These are phyloP conservation scores for Globia sparganii DNA, from an alignment of 2,888 invertebrate species.

Conservation along the genomic window DNA sequence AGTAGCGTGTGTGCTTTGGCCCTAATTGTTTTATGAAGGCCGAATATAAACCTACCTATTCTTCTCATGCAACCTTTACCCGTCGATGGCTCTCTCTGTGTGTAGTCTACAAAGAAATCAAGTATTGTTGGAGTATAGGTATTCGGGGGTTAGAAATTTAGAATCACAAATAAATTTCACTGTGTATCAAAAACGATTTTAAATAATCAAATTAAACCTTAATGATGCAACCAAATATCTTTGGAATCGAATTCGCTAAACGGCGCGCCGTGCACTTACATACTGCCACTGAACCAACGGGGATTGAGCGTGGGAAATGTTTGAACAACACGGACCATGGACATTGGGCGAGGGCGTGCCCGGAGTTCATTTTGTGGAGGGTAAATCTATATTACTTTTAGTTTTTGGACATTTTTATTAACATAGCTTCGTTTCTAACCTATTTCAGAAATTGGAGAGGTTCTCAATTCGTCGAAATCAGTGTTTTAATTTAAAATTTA, in stretches of 20 bases:
- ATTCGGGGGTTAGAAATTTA: too few relatives aligned
- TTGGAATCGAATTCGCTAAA: slow-evolving; percentile 27
- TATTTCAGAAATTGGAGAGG: not conserved
- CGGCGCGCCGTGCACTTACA: not conserved
- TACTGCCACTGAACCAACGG: slow-evolving; percentile 13
- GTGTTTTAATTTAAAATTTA: too few relatives aligned
- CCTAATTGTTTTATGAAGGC: too few relatives aligned
- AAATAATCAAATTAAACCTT: not conserved
- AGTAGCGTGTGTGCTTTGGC: too few relatives aligned
- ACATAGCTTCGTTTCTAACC: not conserved
- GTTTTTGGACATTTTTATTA: too few relatives aligned
- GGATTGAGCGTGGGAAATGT: slow-evolving; percentile 38
- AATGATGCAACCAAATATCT: not conserved
- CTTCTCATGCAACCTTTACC: not conserved
- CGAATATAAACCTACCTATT: too few relatives aligned
- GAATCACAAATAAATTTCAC: not conserved
- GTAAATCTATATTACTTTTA: not conserved
- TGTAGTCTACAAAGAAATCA: not conserved
- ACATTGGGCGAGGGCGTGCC: slow-evolving; percentile 4
- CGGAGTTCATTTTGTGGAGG: slow-evolving; percentile 3
- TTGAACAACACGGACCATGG: slow-evolving; percentile 10
- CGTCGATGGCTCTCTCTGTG: not conserved
- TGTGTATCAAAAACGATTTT: not conserved
- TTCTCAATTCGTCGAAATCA: not conserved
- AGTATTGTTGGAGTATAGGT: too few relatives aligned